Conservation (phyloP, 2,888 invertebrate genomes). For the Scaptomyza caliginosa region DNA sequence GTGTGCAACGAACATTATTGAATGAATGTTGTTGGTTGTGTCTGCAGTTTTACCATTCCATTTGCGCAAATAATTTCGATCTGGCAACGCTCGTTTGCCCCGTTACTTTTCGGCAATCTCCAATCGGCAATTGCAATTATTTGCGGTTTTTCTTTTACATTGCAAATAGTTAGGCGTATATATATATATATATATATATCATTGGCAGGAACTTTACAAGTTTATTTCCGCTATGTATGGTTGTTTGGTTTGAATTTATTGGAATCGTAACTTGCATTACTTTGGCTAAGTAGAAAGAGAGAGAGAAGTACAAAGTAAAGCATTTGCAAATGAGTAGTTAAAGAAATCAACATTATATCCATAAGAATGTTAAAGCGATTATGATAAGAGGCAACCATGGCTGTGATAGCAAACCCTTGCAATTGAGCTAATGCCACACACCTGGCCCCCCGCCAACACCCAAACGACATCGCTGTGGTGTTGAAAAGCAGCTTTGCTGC, state of each 20-base stretch:
- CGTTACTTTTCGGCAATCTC: slow-evolving; percentile 17
- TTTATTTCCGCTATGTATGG: slow-evolving; percentile 11
- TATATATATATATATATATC: slow-evolving; percentile 1
- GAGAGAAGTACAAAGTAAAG: no score
- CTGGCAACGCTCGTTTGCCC: slow-evolving; percentile 52
- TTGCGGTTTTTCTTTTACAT: slow-evolving; percentile 42
- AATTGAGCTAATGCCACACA: slow-evolving; percentile 20
- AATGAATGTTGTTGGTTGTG: slow-evolving; percentile 32
- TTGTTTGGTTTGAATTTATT: slow-evolving; percentile 37
- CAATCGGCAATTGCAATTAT: slow-evolving; percentile 49
- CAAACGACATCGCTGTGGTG: slow-evolving; percentile 27
- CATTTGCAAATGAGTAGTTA: background rate
- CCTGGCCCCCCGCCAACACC: slow-evolving; percentile 1
- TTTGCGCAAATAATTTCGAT: slow-evolving; percentile 51
- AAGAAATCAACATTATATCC: background rate
- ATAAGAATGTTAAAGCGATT: slow-evolving; percentile 14
- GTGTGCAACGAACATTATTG: slow-evolving; percentile 73
- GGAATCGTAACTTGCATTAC: slow-evolving; percentile 16
- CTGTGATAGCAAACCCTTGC: slow-evolving; percentile 2
- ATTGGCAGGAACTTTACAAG: slow-evolving; percentile 1
- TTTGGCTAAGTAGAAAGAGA: slow-evolving; percentile 16
- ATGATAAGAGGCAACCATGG: background rate
- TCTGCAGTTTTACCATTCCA: slow-evolving; percentile 44
- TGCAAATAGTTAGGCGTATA: slow-evolving; percentile 10
- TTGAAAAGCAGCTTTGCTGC: slow-evolving; percentile 57